Evolutionary conservation across 2,113 vertebrate genomes (phyloP), one percentile per base, ranked within the genome.

Genomic region (Onychostoma macrolepis): DNA sequence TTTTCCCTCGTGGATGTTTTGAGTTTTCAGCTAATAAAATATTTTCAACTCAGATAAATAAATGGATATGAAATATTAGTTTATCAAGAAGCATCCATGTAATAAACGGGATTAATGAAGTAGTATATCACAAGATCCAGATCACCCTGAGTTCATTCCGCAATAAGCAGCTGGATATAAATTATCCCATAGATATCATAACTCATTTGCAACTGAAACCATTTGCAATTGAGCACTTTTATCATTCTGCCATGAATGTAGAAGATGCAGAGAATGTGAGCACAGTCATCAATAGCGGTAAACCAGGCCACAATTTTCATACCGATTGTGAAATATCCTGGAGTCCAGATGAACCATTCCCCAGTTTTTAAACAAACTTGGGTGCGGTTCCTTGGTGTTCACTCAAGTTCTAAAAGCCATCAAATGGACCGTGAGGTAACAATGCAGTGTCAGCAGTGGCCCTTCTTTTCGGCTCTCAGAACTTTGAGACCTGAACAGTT

Each of bases 401-500:
- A 38, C 41, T 76, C 38, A 17, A 76, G n/a, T 36, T 56, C 48
- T 30, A 10, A 36, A 79, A 79, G 50, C 12, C 50, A 58, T 79
- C 28, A 56, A n/a, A 58, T 24, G 30, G 15, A 45, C 36, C 2
- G 21, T 53, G 33, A 24, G 19, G 33, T 8, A 41, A 45, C 5
- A 45, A 75, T 45, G 72, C 24, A 43, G 41, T 15, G 38, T 75
- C 72, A 75, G 19, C 21, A 9, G 12, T 65, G 50, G 41, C 26
- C 58, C 45, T 78, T 85, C 10, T 8, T 24, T 72, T 79, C 83
- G 82, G 72, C 82, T 87, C 85, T 91, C 80, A 88, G 92, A 90
- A 89, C 88, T 88, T 87, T 15, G 4, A 89, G 85, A 87, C 90
- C 89, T 90, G 92, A 56, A 80, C 43, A 8, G 75, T 91, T 75